phyloP scores from a whole-genome alignment of 2,113 vertebrate species.

The Calidris pugnax region DNA sequence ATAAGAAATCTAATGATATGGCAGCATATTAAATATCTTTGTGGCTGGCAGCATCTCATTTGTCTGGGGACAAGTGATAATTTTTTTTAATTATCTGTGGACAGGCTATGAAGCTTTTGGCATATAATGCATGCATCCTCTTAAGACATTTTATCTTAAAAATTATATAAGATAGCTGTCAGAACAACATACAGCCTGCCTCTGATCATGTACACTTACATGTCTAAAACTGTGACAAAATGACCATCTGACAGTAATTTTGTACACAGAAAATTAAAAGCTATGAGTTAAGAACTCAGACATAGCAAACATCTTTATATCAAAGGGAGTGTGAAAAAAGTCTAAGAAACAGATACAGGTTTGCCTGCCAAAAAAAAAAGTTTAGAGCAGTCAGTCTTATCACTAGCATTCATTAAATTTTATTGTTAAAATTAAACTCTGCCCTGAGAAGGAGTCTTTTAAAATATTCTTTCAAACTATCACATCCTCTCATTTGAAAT shows the following conservation, averaged over 20 bases:
- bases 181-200: conserved; percentile 4
- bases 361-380: conserved; percentile 23
- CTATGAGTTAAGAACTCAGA: neutral
- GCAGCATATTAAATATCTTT: conserved; percentile 22
- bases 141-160: neutral
- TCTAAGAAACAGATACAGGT: conserved; percentile 28
- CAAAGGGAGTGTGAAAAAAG: conserved; percentile 23
- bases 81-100: neutral
- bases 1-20: conserved; percentile 19
- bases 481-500: conserved; percentile 63
- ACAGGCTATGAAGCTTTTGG: neutral
- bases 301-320: conserved; percentile 25
- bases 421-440: conserved; percentile 55
- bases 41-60: neutral
- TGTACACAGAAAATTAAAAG: conserved; percentile 22
- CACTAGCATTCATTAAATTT: conserved; percentile 15
- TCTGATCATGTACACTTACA: neutral
- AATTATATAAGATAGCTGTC: conserved; percentile 1
- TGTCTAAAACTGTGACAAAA: conserved; percentile 42
- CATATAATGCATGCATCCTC: neutral
- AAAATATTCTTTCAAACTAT: conserved; percentile 51
- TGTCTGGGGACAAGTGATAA: neutral
- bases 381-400: neutral
- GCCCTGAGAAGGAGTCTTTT: conserved; percentile 6
- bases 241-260: conserved; percentile 50